These are phyloP conservation scores for Sebastes umbrosus DNA, from an alignment of 2,797 vertebrate genomes.

Conservation along the genomic window DNA sequence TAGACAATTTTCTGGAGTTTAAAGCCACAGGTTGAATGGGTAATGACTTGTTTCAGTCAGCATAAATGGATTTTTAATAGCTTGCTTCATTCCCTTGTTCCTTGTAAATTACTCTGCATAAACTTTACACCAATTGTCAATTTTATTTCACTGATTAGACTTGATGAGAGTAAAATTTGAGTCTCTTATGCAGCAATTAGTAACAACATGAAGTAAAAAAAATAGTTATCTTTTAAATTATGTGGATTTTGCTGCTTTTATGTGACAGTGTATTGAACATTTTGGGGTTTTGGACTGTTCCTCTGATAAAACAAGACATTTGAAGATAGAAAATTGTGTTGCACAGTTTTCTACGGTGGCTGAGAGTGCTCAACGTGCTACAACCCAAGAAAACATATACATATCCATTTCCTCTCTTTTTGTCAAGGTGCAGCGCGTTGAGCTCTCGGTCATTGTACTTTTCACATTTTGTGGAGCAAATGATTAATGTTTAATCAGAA, in stretches of 20 bases:
- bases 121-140: not conserved
- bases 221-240: not conserved
- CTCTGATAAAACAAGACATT: not conserved
- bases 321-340: not conserved
- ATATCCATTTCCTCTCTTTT: not conserved
- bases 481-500: not conserved
- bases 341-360: not conserved
- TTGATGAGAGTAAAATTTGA: not conserved
- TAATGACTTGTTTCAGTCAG: not conserved
- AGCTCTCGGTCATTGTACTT: not conserved
- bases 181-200: not conserved
- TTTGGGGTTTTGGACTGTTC: not conserved
- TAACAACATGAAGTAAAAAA: not conserved
- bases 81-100: not conserved
- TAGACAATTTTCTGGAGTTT: not conserved
- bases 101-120: not conserved
- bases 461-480: not conserved
- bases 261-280: too few relatives aligned
- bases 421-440: not conserved
- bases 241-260: not conserved
- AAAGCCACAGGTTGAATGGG: not conserved
- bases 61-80: not conserved
- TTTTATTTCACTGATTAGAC: constrained; percentile 2
- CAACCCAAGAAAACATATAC: not conserved
- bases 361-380: not conserved